These are phyloP conservation scores for Gavialis gangeticus DNA, from an alignment of 2,113 vertebrate species.

Conservation along the genomic window DNA sequence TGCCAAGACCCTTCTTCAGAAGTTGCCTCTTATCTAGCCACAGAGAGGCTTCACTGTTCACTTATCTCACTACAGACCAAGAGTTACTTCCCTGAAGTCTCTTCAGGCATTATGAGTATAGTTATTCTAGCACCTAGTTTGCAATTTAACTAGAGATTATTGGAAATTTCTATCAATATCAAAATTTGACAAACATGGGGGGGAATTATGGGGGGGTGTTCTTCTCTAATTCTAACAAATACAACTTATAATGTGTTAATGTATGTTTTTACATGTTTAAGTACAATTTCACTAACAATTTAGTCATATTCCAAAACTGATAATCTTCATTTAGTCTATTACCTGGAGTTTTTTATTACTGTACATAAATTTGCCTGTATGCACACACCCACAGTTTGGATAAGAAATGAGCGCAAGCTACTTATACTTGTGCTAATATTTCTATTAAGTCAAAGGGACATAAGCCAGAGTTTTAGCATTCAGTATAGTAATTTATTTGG, in stretches of 20 bases:
- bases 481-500: not conserved
- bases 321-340: not conserved
- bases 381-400: constrained; percentile 21
- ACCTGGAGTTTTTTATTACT: not conserved
- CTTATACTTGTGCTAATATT: constrained; percentile 1
- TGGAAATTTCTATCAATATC: constrained; percentile 8
- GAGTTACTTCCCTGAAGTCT: constrained; percentile 41
- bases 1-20: constrained; percentile 58
- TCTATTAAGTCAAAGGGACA: constrained; percentile 1
- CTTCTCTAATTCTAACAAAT: not conserved
- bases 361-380: not conserved
- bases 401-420: not conserved
- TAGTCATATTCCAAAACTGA: not conserved
- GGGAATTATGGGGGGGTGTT: too few relatives aligned
- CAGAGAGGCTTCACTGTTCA: constrained; percentile 43
- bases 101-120: not conserved
- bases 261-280: not conserved
- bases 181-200: not conserved
- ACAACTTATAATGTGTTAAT: not conserved
- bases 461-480: constrained; percentile 13
- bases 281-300: not conserved
- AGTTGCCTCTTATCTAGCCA: constrained; percentile 60
- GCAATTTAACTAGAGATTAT: not conserved
- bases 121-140: constrained; percentile 17
- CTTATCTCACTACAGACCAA: constrained; percentile 57